These are phyloP conservation scores for Drosophila austrosaltans DNA, from an alignment of 2,888 invertebrate genomes.

Conservation along the genomic window DNA sequence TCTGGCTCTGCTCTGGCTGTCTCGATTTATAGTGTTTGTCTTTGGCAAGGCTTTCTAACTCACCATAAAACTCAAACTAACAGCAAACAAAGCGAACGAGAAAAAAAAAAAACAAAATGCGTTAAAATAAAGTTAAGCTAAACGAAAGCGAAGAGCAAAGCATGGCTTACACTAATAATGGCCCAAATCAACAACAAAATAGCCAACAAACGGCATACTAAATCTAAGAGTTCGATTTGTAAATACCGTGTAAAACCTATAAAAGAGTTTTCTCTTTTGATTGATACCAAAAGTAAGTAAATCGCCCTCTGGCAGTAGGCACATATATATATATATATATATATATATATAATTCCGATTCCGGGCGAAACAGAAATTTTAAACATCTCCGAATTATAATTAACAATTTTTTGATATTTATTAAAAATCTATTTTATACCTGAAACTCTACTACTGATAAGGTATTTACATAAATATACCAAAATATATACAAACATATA, in stretches of 20 bases:
- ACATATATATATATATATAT: too few relatives aligned
- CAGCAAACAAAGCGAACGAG: slow-evolving; percentile 23
- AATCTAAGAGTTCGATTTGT: background rate
- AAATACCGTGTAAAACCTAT: background rate
- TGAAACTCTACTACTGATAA: too few relatives aligned
- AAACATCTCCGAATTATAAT: too few relatives aligned
- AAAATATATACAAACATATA: too few relatives aligned
- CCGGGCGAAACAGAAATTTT: too few relatives aligned
- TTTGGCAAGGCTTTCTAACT: slow-evolving; percentile 44
- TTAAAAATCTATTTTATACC: too few relatives aligned
- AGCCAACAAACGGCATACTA: background rate
- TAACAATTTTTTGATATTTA: too few relatives aligned
- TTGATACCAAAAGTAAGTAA: background rate
- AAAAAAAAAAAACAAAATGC: background rate
- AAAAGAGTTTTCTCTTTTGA: background rate
- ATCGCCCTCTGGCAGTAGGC: too few relatives aligned
- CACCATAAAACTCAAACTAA: background rate
- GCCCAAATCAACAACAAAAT: slow-evolving; percentile 22
- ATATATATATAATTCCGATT: too few relatives aligned
- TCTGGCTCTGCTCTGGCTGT: background rate
- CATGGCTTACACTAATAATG: slow-evolving; percentile 53
- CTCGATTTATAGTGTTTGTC: slow-evolving; percentile 8
- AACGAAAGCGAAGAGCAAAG: slow-evolving; percentile 40
- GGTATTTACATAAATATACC: too few relatives aligned
- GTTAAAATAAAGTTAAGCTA: background rate